Evolutionary conservation across 2,797 vertebrate genomes (phyloP).

Genomic region (Buceros bicornis): DNA sequence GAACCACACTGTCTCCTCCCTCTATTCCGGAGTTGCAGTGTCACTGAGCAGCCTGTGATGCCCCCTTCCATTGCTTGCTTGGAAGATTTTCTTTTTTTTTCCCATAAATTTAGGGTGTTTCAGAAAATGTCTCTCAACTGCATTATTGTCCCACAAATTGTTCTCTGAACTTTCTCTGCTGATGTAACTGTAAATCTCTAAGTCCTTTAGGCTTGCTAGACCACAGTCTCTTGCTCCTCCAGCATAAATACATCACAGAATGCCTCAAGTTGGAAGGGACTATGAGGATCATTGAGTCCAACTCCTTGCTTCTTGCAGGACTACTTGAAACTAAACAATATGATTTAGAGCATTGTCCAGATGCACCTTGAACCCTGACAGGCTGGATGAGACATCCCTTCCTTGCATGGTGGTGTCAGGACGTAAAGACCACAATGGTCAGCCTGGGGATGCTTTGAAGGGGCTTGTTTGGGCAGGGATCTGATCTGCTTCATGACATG

Average conservation of each 20-base stretch:
- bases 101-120: neutral
- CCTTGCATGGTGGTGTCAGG: neutral
- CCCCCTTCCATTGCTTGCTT: neutral
- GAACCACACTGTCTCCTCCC: neutral
- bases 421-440: fast-evolving
- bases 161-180: neutral
- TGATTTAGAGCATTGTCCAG: neutral
- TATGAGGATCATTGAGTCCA: neutral
- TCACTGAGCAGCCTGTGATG: neutral
- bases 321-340: neutral
- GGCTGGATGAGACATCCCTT: neutral
- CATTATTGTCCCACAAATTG: neutral
- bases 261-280: neutral
- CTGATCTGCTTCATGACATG: neutral
- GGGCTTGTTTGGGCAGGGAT: neutral
- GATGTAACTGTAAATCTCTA: neutral
- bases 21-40: fast-evolving
- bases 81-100: neutral
- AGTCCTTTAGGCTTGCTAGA: neutral
- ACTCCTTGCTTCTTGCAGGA: neutral
- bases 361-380: neutral
- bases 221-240: neutral
- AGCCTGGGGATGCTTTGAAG: neutral
- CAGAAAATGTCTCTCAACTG: neutral
- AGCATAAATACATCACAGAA: neutral